Conservation (phyloP, 2,888 invertebrate genomes). For the Pherbina coryleti region DNA sequence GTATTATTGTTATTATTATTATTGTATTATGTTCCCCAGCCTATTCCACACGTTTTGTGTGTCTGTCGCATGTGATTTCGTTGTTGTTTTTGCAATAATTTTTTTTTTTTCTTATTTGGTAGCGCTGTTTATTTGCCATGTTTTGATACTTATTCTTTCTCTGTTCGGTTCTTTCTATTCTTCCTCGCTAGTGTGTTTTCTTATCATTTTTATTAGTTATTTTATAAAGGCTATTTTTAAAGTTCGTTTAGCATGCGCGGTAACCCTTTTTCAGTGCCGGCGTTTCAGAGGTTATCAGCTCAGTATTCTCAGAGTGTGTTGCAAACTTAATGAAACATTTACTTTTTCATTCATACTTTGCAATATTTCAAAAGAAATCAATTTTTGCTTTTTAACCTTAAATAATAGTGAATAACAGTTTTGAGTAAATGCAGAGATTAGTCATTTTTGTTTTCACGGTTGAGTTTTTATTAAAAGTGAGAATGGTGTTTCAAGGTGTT, state of each 20-base stretch:
- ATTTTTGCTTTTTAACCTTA: too few relatives aligned
- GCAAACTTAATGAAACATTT: not conserved
- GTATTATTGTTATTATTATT: not conserved
- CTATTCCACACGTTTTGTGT: not conserved
- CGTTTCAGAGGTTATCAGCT: slow-evolving; percentile 2
- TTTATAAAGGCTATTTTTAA: not conserved
- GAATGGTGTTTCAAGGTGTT: too few relatives aligned
- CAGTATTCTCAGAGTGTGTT: not conserved
- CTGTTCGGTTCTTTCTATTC: not conserved
- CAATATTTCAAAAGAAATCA: not conserved
- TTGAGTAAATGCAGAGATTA: too few relatives aligned
- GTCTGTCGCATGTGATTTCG: not conserved
- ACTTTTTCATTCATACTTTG: not conserved
- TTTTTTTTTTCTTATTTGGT: not conserved
- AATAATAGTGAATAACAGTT: too few relatives aligned
- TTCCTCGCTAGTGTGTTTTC: not conserved
- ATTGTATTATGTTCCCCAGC: not conserved
- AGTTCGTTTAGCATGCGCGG: not conserved
- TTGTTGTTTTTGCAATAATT: not conserved
- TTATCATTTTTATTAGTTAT: not conserved
- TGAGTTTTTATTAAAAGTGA: too few relatives aligned
- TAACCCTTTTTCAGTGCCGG: slow-evolving; percentile 4
- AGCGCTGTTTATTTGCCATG: too few relatives aligned
- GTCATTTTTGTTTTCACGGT: too few relatives aligned
- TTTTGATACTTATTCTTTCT: not conserved